Percentiles rank a stretch among this genome's conserved stretches.
phyloP scores from a whole-genome alignment of 2,113 vertebrate species.

The Ammodytes marinus region DNA sequence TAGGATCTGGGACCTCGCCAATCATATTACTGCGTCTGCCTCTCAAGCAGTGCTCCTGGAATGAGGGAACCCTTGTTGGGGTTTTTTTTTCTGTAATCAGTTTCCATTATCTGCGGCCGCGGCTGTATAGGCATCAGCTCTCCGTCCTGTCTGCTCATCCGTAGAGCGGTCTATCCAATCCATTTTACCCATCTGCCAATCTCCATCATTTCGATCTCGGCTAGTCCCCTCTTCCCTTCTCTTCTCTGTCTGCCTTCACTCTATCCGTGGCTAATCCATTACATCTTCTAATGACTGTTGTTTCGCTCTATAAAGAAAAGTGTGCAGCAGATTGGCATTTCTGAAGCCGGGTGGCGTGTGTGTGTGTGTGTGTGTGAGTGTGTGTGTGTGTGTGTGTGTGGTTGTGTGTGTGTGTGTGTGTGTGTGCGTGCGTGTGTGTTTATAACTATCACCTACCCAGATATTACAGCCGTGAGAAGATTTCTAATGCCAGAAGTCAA shows the following conservation, averaged over 20 bases:
- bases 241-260: constrained; percentile 81
- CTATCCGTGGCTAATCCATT: constrained; percentile 84
- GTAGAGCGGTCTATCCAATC: constrained; percentile 84
- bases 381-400: constrained; percentile 36
- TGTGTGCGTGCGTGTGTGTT: background rate
- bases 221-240: constrained; percentile 77
- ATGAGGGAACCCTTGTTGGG: constrained; percentile 79
- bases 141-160: constrained; percentile 79
- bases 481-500: constrained; percentile 31
- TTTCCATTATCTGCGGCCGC: constrained; percentile 74
- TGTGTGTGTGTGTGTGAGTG: constrained; percentile 33
- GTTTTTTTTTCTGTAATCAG: constrained; percentile 79
- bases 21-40: constrained; percentile 64
- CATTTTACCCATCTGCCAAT: constrained; percentile 87
- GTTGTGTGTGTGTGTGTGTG: too few species aligned
- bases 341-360: constrained; percentile 26
- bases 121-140: constrained; percentile 63
- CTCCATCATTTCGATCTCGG: constrained; percentile 83
- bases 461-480: constrained; percentile 27
- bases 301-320: constrained; percentile 73
- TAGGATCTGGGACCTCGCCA: constrained; percentile 54
- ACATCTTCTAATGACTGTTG: constrained; percentile 83
- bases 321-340: constrained; percentile 64
- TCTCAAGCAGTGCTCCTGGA: constrained; percentile 61
- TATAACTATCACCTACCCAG: constrained; percentile 9